phyloP scores from a whole-genome alignment of 2,888 invertebrate species.

The Sinelater perroti region DNA sequence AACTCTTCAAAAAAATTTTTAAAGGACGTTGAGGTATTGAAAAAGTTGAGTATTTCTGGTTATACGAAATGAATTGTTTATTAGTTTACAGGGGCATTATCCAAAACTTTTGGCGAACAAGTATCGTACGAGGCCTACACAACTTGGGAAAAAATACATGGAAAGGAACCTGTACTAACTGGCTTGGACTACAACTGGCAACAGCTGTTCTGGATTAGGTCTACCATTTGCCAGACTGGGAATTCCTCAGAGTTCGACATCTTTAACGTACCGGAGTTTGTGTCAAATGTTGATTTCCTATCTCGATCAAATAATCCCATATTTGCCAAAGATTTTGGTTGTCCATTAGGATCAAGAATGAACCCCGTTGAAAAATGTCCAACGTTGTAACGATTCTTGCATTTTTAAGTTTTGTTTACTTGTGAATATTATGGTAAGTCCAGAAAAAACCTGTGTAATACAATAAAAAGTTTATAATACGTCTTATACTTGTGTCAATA shows the following conservation, averaged over 20 bases:
- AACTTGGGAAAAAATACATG: constrained; percentile 15
- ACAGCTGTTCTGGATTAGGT: constrained; percentile 21
- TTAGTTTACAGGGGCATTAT: background rate
- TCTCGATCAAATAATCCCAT: background rate
- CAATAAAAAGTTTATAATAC: too few species aligned
- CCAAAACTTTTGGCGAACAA: background rate
- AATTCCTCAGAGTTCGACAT: too few species aligned
- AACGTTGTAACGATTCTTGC: too few species aligned
- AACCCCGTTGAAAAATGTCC: background rate
- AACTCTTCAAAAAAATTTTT: too few species aligned
- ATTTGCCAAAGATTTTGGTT: constrained; percentile 6
- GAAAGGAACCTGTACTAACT: constrained; percentile 17
- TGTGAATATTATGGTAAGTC: too few species aligned
- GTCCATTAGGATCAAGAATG: background rate
- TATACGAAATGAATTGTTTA: background rate
- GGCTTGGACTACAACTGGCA: background rate
- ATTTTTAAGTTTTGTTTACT: too few species aligned
- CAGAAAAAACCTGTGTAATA: too few species aligned
- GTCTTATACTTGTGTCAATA: too few species aligned
- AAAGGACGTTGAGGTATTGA: too few species aligned
- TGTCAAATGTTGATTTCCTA: background rate
- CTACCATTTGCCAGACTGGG: background rate
- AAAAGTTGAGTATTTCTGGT: too few species aligned
- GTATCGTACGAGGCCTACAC: constrained; percentile 18
- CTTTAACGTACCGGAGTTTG: background rate